These are phyloP conservation scores for Protonibea diacanthus DNA, from an alignment of 2,797 vertebrate genomes.

Conservation along the genomic window DNA sequence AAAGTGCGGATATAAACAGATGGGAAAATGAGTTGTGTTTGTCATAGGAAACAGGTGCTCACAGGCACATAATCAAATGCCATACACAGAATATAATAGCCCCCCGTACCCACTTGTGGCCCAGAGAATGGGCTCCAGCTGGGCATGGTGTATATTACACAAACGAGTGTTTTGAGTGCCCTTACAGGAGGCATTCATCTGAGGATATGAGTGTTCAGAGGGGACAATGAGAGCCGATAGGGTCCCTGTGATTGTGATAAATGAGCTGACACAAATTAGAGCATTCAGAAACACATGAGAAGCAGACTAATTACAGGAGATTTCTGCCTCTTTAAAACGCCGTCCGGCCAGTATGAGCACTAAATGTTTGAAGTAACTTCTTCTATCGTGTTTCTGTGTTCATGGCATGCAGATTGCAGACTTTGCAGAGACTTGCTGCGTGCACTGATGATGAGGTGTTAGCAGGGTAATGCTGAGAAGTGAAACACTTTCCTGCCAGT, in stretches of 20 bases:
- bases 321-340: slow-evolving; percentile 25
- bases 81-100: slow-evolving; percentile 61
- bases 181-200: slow-evolving; percentile 63
- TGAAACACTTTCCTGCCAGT: slow-evolving; percentile 25
- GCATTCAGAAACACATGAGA: slow-evolving; percentile 57
- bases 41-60: slow-evolving; percentile 84
- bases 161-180: slow-evolving; percentile 66
- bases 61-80: slow-evolving; percentile 67
- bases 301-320: slow-evolving; percentile 68
- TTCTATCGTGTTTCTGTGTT: not conserved
- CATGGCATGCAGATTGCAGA: not conserved
- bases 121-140: slow-evolving; percentile 76
- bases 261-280: slow-evolving; percentile 74
- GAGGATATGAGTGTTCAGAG: slow-evolving; percentile 76
- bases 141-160: slow-evolving; percentile 67
- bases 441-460: slow-evolving; percentile 18
- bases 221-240: slow-evolving; percentile 67
- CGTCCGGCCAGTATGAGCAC: not conserved
- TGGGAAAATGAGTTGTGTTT: slow-evolving; percentile 67
- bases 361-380: not conserved
- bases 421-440: not conserved
- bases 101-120: slow-evolving; percentile 61
- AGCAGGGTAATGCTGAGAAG: slow-evolving; percentile 2
- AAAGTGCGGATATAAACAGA: slow-evolving; percentile 56
- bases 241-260: slow-evolving; percentile 72